These are phyloP conservation scores for Microtus oregoni DNA, from an alignment of 2,113 vertebrate genomes.

Conservation along the genomic window DNA sequence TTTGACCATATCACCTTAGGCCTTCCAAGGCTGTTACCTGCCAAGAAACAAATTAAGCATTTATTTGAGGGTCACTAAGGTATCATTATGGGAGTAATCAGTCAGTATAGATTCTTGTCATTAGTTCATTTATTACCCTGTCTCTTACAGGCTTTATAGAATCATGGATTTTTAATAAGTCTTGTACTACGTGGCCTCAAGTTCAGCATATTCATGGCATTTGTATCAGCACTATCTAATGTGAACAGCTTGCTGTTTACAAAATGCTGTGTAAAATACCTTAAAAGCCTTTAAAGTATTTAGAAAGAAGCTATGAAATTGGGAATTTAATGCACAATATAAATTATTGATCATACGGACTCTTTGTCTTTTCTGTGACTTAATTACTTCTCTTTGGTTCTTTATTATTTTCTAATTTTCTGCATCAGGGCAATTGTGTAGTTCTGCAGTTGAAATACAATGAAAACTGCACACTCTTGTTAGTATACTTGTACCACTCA, in stretches of 20 bases:
- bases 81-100: constrained; percentile 61
- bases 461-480: neutral
- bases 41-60: constrained; percentile 76
- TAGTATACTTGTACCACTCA: neutral
- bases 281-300: constrained; percentile 24
- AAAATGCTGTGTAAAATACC: neutral
- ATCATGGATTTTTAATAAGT: constrained; percentile 69
- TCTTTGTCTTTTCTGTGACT: constrained; percentile 32
- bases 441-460: neutral
- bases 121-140: constrained; percentile 71
- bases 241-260: constrained; percentile 57
- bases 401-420: constrained; percentile 33
- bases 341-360: constrained; percentile 8
- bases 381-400: neutral
- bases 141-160: constrained; percentile 56
- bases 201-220: constrained; percentile 50
- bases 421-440: neutral
- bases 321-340: constrained; percentile 8
- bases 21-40: constrained; percentile 63
- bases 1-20: constrained; percentile 69
- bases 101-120: constrained; percentile 69
- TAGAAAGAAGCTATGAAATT: constrained; percentile 18
- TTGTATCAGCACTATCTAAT: constrained; percentile 55
- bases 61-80: constrained; percentile 75
- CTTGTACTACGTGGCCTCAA: constrained; percentile 43